Base-by-base conservation (phyloP, 2,888 invertebrate species). In the Hetaerina titia region DNA sequence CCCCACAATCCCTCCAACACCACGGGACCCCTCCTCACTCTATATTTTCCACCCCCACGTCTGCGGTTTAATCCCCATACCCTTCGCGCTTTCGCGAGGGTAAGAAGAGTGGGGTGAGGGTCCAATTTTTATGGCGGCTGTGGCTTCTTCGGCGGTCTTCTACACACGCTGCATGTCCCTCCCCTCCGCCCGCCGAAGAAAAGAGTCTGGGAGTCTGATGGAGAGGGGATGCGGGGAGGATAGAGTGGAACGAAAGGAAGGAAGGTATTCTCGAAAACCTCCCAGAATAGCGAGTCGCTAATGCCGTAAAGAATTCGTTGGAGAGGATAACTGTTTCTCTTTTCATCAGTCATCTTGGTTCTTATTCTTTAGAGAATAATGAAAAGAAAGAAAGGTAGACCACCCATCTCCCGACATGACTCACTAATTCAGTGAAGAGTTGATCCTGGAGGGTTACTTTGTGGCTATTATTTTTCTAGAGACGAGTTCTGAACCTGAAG, bases 241-340 rank as follows among this genome's bases (percentile, higher is more conserved):
- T 7, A 19, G 64, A 64, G 19, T 7, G 64, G 64, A 64, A 19
- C 7, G 64, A 19, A 64, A 64, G 60, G 64, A 64, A 45, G 17
- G 69, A 22, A 22, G 69, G 22, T n/a, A n/a, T n/a, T 69, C 22
- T 2, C 69, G 69, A 69, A n/a, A n/a, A 69, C 69, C 69, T 69
- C 69, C 69, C 22, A 69, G n/a, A n/a, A n/a, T 0, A 69, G 5
- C 69, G 69, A 69, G 22, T 69, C n/a, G 4, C 69, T 69, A 69
- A 69, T 69, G 69, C 69, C 69, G 69, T 69, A 69, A 69, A 69
- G 22, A 69, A 69, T 69, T n/a, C 69, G 69, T 69, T n/a, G 22
- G 22, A 69, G 69, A 22, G 22, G 22, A 22, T 22, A n/a, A 7
- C 22, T 69, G 19, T 69, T n/a, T 9, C 69, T 60, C 60, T n/a